phyloP scores from a whole-genome alignment of 2,113 vertebrate species.

The Glaucomys volans region DNA sequence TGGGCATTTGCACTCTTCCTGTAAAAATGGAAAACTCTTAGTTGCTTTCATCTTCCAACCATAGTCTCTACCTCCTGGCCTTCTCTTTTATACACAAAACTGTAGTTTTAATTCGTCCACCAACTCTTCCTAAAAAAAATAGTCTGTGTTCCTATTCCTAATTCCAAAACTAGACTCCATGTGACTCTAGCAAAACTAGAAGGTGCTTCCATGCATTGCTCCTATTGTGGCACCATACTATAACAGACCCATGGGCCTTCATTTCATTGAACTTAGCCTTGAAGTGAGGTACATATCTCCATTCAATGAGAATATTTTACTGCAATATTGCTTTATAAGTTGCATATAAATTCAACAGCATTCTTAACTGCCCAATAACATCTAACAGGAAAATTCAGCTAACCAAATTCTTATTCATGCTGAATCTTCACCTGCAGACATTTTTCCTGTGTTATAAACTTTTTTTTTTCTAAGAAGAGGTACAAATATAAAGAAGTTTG shows the following conservation, averaged over 20 bases:
- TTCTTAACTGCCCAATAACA: conserved; percentile 8
- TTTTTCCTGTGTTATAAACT: conserved; percentile 35
- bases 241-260: conserved; percentile 60
- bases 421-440: conserved; percentile 50
- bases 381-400: neutral
- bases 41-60: too few species aligned
- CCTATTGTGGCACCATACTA: conserved; percentile 59
- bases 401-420: conserved; percentile 34
- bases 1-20: neutral
- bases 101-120: neutral
- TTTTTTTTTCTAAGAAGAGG: conserved; percentile 30
- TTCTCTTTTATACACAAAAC: neutral
- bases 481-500: conserved; percentile 39
- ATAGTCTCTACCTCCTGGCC: neutral
- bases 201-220: conserved; percentile 39
- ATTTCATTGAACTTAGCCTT: conserved; percentile 47
- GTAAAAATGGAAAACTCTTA: neutral
- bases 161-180: conserved; percentile 46
- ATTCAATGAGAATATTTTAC: conserved; percentile 23
- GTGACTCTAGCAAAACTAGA: conserved; percentile 47
- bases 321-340: neutral
- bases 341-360: conserved; percentile 43
- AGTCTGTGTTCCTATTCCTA: neutral
- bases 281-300: conserved; percentile 72
- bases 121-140: neutral